Base-by-base conservation (phyloP, 1,140 invertebrate species). In the Drosophila kepulauana region DNA sequence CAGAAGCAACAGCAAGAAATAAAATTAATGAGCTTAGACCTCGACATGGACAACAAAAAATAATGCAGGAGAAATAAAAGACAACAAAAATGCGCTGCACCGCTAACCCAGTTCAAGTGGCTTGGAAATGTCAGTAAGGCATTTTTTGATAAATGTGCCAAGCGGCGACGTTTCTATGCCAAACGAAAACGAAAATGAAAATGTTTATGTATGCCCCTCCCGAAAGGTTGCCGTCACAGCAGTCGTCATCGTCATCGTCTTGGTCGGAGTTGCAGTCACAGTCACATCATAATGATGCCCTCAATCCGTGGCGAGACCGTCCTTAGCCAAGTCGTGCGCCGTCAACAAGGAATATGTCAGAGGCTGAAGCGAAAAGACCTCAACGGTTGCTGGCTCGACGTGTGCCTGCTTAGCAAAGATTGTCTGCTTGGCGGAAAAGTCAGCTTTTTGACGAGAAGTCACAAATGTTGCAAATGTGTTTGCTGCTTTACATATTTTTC, bases 281-380 rank as follows among this genome's bases (percentile, higher is more conserved):
- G 84, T 71, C 80, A 87, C 84, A 84, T 88, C 85, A 88, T 89
- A 88, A 88, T 89, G 85, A 88, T 88, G 85, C 85, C 85, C 85
- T 79, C 85, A 80, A 89, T 89, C 85, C 67, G 73, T 70, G 62
- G 58, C 25, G 43, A 67, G 66, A 66, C 74, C 67, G 77, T 79
- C 79, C 82, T 65, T 73, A 75, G 62, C 43, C 74, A 89, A 81
- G 71, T 88, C 85, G 85, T 88, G 85, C 81, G 49, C 78, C 85
- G 81, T 81, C 85, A 88, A 88, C 85, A 80, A 88, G 85, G 84
- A 87, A 87, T 87, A 87, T 87, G 85, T 88, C 85, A 88, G 85
- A 82, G 80, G 86, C 84, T 79, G 77, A 62, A 74, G 70, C 77
- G 20, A 25, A 25, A 25, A 25, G 20, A 25, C 20, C 20, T 25